Evolutionary conservation across 92 coral and sea anemone species (phyloP).

Genomic region (Isaurus tuberculatus): DNA sequence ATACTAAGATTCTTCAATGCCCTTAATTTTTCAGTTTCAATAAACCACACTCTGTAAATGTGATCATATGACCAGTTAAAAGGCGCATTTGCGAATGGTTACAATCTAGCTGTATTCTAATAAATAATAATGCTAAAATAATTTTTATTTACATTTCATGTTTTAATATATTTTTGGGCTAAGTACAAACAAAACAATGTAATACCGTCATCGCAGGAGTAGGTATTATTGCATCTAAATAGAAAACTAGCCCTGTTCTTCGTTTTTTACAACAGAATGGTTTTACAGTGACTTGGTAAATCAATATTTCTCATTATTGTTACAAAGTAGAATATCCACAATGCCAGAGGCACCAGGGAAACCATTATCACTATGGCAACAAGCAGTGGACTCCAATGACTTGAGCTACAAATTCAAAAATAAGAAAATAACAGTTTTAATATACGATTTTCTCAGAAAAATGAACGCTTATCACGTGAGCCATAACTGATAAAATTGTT

Average conservation of each 20-base stretch:
- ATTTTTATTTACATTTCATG: no score
- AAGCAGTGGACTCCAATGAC: background rate
- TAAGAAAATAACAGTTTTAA: background rate
- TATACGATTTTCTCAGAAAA: no score
- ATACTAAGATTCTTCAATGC: no score
- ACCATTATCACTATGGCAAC: slow-evolving; percentile 18
- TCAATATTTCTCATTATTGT: slow-evolving; percentile 22
- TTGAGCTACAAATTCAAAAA: background rate
- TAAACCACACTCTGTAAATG: no score
- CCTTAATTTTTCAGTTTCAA: no score
- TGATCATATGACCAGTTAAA: no score
- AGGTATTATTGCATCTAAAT: background rate
- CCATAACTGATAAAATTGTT: no score
- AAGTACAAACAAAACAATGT: no score
- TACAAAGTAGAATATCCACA: slow-evolving; percentile 32
- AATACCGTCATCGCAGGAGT: background rate
- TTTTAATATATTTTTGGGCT: no score
- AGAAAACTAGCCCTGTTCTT: background rate
- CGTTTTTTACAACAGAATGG: background rate
- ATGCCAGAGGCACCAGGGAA: slow-evolving; percentile 19
- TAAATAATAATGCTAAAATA: no score
- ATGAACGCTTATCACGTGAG: no score
- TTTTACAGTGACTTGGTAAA: slow-evolving; percentile 39
- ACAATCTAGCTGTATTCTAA: background rate
- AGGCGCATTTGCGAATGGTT: no score